Evolutionary conservation across 2,888 invertebrate genomes (phyloP), one percentile per base, ranked within the genome.

Genomic region (Cosmia pyralina): DNA sequence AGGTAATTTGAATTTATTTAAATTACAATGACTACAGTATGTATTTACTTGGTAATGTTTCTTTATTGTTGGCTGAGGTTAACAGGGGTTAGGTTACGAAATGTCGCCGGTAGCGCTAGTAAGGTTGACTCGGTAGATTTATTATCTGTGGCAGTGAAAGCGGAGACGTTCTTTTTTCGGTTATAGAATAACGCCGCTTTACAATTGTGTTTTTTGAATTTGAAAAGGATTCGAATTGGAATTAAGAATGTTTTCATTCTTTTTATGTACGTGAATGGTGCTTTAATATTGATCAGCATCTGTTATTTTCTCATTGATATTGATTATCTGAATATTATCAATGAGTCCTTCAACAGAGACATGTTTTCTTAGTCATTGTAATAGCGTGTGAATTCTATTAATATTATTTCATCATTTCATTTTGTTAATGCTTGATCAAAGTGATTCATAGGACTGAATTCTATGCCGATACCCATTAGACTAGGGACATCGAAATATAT

Each of bases 1-100:
- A 81, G 86, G 83, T 89, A 90, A 94, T 95, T 95, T 95, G 92
- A 95, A 95, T 95, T 92, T 93, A 95, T 95, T 95, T 94, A 93
- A 95, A 95, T 95, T 89, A 95, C 95, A 95, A 95, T 93, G 92
- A 89, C 88, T 86, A 84, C 89, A 72, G 86, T 88, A 88, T 86
- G 92, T 93, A 93, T 95, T 94, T 94, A 94, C 93, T 93, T 93
- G 94, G 92, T 93, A 94, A 94, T 93, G 88, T 88, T 85, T 84
- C 88, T 89, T 91, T 92, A 92, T 93, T 92, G 91, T 92, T 89
- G 82, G 83, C 57, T 79, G 89, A 92, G 93, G 94, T 93, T 93
- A 93, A 88, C 88, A 74, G 88, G 92, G 94, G 94, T 94, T 93
- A 93, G 87, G 90, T 93, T 92, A 92, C 93, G 93, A 93, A 91